Conservation (phyloP, 2,888 invertebrate genomes). For the Leptinotarsa peninsularis region DNA sequence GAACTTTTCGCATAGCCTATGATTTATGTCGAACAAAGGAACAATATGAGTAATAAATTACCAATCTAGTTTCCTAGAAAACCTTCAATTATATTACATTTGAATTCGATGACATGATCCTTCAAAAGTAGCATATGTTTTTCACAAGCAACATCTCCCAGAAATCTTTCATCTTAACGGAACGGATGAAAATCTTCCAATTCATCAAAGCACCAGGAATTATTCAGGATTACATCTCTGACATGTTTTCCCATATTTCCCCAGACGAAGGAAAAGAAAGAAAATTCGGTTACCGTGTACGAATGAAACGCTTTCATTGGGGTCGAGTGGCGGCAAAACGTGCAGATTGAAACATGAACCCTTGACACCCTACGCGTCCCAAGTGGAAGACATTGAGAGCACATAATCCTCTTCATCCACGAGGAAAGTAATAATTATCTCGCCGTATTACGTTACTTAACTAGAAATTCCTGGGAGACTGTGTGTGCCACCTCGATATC, state of each 20-base stretch:
- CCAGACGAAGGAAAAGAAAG: not conserved
- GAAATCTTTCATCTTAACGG: not conserved
- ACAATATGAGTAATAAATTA: too few species aligned
- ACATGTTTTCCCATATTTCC: not conserved
- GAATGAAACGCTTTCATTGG: not conserved
- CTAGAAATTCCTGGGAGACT: constrained; percentile 37
- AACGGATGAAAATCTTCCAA: not conserved
- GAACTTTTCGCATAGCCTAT: too few species aligned
- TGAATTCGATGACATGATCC: too few species aligned
- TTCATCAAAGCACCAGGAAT: not conserved
- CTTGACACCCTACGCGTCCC: constrained; percentile 6
- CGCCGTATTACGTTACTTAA: constrained; percentile 37
- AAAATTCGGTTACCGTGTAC: not conserved
- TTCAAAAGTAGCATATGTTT: too few species aligned
- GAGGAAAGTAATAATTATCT: constrained; percentile 35
- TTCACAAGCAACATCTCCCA: not conserved
- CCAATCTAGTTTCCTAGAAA: too few species aligned
- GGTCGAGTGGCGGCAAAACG: not conserved
- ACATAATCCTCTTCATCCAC: constrained; percentile 22
- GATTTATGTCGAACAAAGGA: too few species aligned
- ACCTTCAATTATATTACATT: too few species aligned
- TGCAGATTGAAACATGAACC: not conserved
- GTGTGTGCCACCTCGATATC: constrained; percentile 29
- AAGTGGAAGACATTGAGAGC: constrained; percentile 8
- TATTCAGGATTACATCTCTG: not conserved